phyloP scores from a whole-genome alignment of 2,888 invertebrate genomes.

The Dysmachus trigonus region DNA sequence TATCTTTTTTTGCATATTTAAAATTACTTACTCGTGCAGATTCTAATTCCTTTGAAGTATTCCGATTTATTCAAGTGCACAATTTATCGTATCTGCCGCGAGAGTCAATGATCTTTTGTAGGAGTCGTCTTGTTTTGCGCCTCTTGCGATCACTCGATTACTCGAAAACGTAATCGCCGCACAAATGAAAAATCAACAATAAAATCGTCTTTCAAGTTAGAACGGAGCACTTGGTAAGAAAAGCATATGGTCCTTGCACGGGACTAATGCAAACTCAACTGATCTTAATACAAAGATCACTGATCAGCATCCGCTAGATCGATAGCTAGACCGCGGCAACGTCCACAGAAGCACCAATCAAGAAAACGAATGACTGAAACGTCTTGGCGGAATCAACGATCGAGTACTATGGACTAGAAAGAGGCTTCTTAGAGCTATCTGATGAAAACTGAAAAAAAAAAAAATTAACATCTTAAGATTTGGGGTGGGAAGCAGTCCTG shows the following conservation, averaged over 20 bases:
- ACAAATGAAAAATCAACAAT: neutral
- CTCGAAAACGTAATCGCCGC: neutral
- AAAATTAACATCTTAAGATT: neutral
- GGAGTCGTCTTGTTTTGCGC: neutral
- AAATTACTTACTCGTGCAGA: constrained; percentile 5
- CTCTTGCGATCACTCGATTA: neutral
- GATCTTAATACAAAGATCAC: constrained; percentile 30
- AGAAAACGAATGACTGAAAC: neutral
- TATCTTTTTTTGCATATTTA: neutral
- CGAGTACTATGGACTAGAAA: neutral
- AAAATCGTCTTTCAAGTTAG: neutral
- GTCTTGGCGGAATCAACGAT: neutral
- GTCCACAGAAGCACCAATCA: neutral
- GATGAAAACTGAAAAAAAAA: neutral
- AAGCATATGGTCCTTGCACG: constrained; percentile 30
- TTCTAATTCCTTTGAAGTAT: constrained; percentile 23
- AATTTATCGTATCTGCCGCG: constrained; percentile 17
- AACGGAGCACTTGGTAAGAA: neutral
- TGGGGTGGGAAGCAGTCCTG: constrained; percentile 19
- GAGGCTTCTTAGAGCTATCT: constrained; percentile 4
- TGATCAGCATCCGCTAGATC: constrained; percentile 22
- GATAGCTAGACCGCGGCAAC: neutral
- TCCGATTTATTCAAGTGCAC: constrained; percentile 30
- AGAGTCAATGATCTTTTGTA: constrained; percentile 29
- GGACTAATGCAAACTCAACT: constrained; percentile 38